Conservation (phyloP, 2,797 vertebrate species). For the Philypnodon macrostomus region DNA sequence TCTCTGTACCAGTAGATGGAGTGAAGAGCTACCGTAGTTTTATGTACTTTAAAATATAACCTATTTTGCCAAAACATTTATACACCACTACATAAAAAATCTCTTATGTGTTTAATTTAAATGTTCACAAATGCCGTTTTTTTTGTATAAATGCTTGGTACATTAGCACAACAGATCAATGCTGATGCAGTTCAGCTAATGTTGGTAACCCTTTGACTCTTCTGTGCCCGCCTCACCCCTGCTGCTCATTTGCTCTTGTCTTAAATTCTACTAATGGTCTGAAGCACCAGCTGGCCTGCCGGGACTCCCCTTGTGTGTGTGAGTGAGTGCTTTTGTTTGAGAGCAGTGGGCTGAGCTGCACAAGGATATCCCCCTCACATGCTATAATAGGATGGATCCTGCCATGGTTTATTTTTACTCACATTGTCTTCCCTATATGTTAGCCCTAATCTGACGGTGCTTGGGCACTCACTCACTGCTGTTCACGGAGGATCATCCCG, state of each 20-base stretch:
- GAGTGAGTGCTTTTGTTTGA: constrained; percentile 42
- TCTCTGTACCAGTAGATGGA: too few species aligned
- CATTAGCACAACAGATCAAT: not conserved
- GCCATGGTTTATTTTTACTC: constrained; percentile 66
- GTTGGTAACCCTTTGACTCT: constrained; percentile 22
- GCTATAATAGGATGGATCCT: constrained; percentile 60
- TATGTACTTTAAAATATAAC: too few species aligned
- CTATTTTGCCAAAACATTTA: too few species aligned
- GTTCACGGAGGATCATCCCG: constrained; percentile 33
- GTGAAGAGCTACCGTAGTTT: too few species aligned
- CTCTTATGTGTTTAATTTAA: too few species aligned
- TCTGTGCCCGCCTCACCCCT: constrained; percentile 4
- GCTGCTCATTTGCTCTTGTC: constrained; percentile 38
- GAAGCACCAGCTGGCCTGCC: constrained; percentile 58
- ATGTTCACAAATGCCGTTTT: too few species aligned
- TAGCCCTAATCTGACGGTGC: constrained; percentile 44
- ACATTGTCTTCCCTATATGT: constrained; percentile 45
- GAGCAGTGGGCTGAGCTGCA: constrained; percentile 35
- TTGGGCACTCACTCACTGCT: constrained; percentile 25
- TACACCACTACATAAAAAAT: too few species aligned
- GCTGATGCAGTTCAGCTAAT: constrained; percentile 7
- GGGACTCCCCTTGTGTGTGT: constrained; percentile 41
- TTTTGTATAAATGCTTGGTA: not conserved
- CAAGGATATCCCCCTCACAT: constrained; percentile 47
- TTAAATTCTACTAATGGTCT: constrained; percentile 63